A percentile compares a stretch with the other conserved stretches of the same genome.
Evolutionary conservation across 2,113 vertebrate genomes (phyloP).

Genomic region (Rostratula benghalensis): DNA sequence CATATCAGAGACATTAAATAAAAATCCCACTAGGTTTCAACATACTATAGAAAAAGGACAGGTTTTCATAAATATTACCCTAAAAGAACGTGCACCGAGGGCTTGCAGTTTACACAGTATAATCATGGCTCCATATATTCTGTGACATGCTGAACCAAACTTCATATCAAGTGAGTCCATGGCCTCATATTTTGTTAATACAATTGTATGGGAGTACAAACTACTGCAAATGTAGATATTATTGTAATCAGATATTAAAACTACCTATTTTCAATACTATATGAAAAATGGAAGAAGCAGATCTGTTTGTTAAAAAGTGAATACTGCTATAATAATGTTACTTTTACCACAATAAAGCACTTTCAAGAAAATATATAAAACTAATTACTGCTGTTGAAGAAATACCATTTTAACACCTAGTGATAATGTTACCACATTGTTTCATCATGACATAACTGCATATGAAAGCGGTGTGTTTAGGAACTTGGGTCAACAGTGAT

Average conservation of each 20-base stretch:
- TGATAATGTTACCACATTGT: background rate
- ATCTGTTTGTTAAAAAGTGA: background rate
- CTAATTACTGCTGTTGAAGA: background rate
- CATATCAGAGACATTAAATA: constrained; percentile 1
- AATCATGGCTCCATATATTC: background rate
- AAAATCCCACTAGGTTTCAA: background rate
- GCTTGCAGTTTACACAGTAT: background rate
- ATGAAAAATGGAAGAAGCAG: background rate
- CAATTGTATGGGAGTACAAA: background rate
- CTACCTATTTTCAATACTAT: background rate
- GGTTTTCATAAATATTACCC: background rate
- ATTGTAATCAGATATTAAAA: background rate
- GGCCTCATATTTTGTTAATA: background rate
- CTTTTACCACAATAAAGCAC: background rate
- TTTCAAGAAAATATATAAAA: background rate
- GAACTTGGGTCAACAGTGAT: background rate
- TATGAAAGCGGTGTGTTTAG: background rate
- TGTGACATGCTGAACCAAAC: background rate
- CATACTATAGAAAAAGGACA: background rate
- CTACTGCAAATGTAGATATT: background rate
- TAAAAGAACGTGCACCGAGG: background rate
- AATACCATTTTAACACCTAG: background rate
- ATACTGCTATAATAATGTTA: background rate
- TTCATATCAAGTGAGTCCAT: background rate
- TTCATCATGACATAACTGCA: background rate